Base-by-base conservation (phyloP, 2,113 vertebrate species). In the Mus musculus region DNA sequence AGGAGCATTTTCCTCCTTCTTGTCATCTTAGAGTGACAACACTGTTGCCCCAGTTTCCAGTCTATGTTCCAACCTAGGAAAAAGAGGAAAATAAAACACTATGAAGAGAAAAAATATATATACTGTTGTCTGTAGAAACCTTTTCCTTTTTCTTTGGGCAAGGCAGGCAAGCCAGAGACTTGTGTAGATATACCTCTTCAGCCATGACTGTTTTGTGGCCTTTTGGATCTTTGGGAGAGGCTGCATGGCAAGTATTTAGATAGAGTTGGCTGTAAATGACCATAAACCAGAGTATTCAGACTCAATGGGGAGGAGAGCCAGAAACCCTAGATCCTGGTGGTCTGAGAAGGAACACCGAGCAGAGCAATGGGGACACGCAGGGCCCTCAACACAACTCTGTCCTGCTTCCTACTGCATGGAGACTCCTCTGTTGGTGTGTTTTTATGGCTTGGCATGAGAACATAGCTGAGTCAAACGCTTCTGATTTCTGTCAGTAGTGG, bases 61-160 rank as follows among this genome's bases (percentile, higher is more conserved):
- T 72, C 84, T 86, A 26, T 67, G 88, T 52, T 69, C 46, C 36
- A 77, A 73, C 10, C 14, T 67, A 78, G 42, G 90, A 87, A 87
- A 87, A 56, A 33, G 26, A 46, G 22, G 7, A 56, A 75, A 88
- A 56, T 30, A 54, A 88, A 94, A n/a, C 76, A 80, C 39, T 26
- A 72, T n/a, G 54, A 93, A 81, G 13, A 9, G 7, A 28, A 80
- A 71, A 76, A 61, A 26, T 2, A 42, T 42, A 49, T 49, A 4
- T 52, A 5, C 12, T 54, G 9, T 39, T 85, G 39, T 63, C 20
- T 56, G 71, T 19, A 81, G 26, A 76, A 91, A 65, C 10, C 78
- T 95, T 93, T 42, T 72, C 46, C 19, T 89, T 85, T 89, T 91
- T 88, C 39, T 77, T 24, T 73, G 14, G 33, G 61, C 86, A 77